phyloP scores from a whole-genome alignment of 1,140 invertebrate genomes.

The Panagrolaimus sp. region DNA sequence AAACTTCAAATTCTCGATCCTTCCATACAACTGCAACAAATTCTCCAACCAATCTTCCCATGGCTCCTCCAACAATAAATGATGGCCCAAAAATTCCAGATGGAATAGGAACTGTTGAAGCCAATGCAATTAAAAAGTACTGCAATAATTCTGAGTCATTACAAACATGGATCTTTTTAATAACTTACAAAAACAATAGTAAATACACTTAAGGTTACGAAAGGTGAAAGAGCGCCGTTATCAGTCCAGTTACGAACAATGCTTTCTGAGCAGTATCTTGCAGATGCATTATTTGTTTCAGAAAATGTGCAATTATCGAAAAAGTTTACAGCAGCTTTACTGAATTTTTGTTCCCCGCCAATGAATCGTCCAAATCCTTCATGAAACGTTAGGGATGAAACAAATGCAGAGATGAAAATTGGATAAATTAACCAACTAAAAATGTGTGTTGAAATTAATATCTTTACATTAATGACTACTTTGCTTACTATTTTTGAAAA shows the following conservation, averaged over 20 bases:
- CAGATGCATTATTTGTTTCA: background rate
- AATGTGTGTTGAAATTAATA: slow-evolving; percentile 37
- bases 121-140: slow-evolving; percentile 86
- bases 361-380: slow-evolving; percentile 78
- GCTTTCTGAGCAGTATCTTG: background rate
- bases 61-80: slow-evolving; percentile 83
- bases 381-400: slow-evolving; percentile 78
- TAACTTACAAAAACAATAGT: slow-evolving; percentile 77
- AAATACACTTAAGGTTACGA: slow-evolving; percentile 77
- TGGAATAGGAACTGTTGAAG: slow-evolving; percentile 87
- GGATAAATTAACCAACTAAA: slow-evolving; percentile 82
- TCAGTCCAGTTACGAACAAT: slow-evolving; percentile 1
- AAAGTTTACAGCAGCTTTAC: slow-evolving; percentile 60
- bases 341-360: slow-evolving; percentile 67
- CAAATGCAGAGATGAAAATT: slow-evolving; percentile 73
- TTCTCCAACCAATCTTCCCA: slow-evolving; percentile 79
- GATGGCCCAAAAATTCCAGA: slow-evolving; percentile 92
- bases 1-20: slow-evolving; percentile 76
- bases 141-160: slow-evolving; percentile 60
- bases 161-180: slow-evolving; percentile 52
- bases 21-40: slow-evolving; percentile 79
- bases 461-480: slow-evolving; percentile 4
- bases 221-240: slow-evolving; percentile 64
- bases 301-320: slow-evolving; percentile 2
- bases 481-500: slow-evolving; percentile 85